Evolutionary conservation across 2,888 invertebrate genomes (phyloP).

Genomic region (Celastrina argiolus): DNA sequence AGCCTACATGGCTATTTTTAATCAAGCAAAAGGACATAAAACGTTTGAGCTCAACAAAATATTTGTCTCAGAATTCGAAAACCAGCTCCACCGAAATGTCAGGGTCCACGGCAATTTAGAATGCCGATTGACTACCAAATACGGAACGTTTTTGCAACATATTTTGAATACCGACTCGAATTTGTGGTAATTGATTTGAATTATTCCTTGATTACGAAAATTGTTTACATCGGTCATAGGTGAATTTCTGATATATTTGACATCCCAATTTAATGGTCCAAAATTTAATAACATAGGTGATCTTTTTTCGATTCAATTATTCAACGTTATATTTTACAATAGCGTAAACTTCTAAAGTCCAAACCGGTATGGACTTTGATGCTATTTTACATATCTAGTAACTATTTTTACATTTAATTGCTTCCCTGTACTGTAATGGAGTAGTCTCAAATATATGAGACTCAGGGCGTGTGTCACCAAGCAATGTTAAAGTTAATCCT

Average conservation of each 20-base stretch:
- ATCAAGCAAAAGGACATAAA: conserved; percentile 10
- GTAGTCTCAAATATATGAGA: no score
- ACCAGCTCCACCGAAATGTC: conserved; percentile 63
- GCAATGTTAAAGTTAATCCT: no score
- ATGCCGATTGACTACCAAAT: conserved; percentile 48
- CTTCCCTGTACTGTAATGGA: no score
- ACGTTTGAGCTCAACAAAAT: conserved; percentile 17
- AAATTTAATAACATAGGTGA: no score
- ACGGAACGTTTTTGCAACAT: conserved; percentile 35
- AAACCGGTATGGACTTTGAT: no score
- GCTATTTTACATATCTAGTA: no score
- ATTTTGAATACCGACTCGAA: conserved; percentile 34
- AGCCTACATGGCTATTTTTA: conserved; percentile 7
- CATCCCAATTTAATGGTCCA: neutral
- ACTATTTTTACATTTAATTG: no score
- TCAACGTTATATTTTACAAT: neutral
- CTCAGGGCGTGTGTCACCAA: no score
- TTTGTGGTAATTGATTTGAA: conserved; percentile 16
- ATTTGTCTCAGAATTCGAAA: conserved; percentile 35
- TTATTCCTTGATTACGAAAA: conserved; percentile 2
- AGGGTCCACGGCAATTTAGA: conserved; percentile 58
- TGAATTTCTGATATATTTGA: neutral
- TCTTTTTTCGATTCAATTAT: no score
- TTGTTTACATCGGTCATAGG: neutral
- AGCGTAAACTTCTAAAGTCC: no score